These are phyloP conservation scores for Tetragonula carbonaria DNA, from an alignment of 2,888 invertebrate genomes.

Conservation along the genomic window DNA sequence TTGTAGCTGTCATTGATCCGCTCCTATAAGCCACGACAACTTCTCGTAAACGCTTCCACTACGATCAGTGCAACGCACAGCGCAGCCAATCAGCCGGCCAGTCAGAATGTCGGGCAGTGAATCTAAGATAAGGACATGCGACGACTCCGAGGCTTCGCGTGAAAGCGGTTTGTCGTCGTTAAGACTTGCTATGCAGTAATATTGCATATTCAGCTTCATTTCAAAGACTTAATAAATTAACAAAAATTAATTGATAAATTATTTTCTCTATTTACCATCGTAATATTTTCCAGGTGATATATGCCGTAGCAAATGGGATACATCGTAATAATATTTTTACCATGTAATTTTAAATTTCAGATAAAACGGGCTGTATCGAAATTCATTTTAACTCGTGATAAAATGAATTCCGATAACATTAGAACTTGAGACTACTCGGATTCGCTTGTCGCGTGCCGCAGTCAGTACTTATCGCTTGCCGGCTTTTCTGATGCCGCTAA, in stretches of 20 bases:
- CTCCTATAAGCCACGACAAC: constrained; percentile 66
- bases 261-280: not conserved
- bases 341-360: not conserved
- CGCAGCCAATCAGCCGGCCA: constrained; percentile 65
- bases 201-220: constrained; percentile 11
- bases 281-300: constrained; percentile 1
- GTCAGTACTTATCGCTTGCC: constrained; percentile 65
- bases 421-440: constrained; percentile 8
- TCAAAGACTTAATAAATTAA: not conserved
- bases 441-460: constrained; percentile 65
- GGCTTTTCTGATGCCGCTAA: constrained; percentile 72
- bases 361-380: not conserved
- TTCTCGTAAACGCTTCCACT: constrained; percentile 66
- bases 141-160: constrained; percentile 60
- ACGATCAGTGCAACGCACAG: constrained; percentile 66
- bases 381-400: not conserved
- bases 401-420: constrained; percentile 16
- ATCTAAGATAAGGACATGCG: constrained; percentile 73
- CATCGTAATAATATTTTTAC: not conserved
- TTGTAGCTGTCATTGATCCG: constrained; percentile 70
- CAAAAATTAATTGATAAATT: constrained; percentile 2
- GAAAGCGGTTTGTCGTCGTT: constrained; percentile 63
- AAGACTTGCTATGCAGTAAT: constrained; percentile 30
- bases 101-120: constrained; percentile 70
- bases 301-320: not conserved